Base-by-base conservation (phyloP, 2,888 invertebrate genomes). In the Ferrisia virgata region DNA sequence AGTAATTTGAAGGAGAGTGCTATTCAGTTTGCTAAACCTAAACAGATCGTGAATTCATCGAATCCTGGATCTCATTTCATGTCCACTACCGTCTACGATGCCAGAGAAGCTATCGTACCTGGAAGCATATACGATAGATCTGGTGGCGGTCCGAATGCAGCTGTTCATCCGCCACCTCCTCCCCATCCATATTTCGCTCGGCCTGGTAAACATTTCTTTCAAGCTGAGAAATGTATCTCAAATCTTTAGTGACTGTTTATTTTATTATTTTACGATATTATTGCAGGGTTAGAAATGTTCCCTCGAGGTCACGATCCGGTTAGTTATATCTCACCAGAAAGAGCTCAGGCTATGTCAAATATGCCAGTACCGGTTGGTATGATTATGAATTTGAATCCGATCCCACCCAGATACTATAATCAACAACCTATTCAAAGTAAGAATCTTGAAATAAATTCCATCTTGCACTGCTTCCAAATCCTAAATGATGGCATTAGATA, bases 61-160 rank as follows among this genome's bases (percentile, higher is more conserved):
- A 99, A 98, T 89, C 98, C 98, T 0, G 97, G 97, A 0, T 95
- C 97, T 0, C 97, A 98, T 88, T 99, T 98, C 89, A 98, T 99
- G 98, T 96, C 95, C 84, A 97, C 96, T 33, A 95, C 96, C 36
- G 97, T 97, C 93, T 98, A 96, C 89, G 97, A 98, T 89, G 98
- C 98, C 18, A 92, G 98, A 86, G 98, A 98, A 89, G 97, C 96
- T 4, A 92, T 98, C 89, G 95, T 97, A 83, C 97, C 97, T 0
- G 97, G 97, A 31, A 96, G 96, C 18, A 93, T 96, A 40, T 98
- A 98, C 89, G 97, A 97, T 89, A 92, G 96, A 85, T 93, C 93
- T 39, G 85, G 85, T 36, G 53, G 22, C 6, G 53, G 72, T 18
- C 81, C 82, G 5, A 85, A 85, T 85, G 39, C 76, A 2, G 76